Evolutionary conservation across 2,113 vertebrate species (phyloP).

Genomic region (Anoura caudifer): DNA sequence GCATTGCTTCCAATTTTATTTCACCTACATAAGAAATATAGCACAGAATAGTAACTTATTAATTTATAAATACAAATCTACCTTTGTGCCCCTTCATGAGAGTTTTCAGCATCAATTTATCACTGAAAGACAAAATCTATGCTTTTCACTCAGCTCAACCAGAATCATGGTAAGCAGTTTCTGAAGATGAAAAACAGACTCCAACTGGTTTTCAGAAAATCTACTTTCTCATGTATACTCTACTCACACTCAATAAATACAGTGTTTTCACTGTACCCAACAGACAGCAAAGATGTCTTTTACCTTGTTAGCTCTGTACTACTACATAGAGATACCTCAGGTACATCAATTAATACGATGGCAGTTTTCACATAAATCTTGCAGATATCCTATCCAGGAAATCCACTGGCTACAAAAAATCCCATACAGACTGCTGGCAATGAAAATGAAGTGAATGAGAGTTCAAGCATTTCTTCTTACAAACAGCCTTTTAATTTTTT

Average conservation of each 20-base stretch:
- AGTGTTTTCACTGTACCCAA: conserved; percentile 45
- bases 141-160: conserved; percentile 51
- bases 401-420: conserved; percentile 55
- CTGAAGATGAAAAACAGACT: conserved; percentile 57
- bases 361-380: conserved; percentile 66
- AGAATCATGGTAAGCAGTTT: conserved; percentile 54
- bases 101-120: conserved; percentile 52
- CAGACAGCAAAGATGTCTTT: conserved; percentile 61
- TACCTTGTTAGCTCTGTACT: conserved; percentile 39
- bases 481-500: conserved; percentile 42
- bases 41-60: conserved; percentile 15
- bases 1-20: conserved; percentile 64
- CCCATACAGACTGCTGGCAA: conserved; percentile 48
- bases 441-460: conserved; percentile 30
- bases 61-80: conserved; percentile 63
- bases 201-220: conserved; percentile 47
- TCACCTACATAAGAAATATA: conserved; percentile 62
- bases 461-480: conserved; percentile 43
- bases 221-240: conserved; percentile 57
- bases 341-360: conserved; percentile 47
- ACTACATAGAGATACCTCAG: conserved; percentile 57
- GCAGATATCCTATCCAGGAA: conserved; percentile 65
- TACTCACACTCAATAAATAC: conserved; percentile 66
- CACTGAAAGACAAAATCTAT: conserved; percentile 68
- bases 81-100: conserved; percentile 49